Base-by-base conservation (phyloP, 2,797 vertebrate species). In the Microhierax caerulescens region DNA sequence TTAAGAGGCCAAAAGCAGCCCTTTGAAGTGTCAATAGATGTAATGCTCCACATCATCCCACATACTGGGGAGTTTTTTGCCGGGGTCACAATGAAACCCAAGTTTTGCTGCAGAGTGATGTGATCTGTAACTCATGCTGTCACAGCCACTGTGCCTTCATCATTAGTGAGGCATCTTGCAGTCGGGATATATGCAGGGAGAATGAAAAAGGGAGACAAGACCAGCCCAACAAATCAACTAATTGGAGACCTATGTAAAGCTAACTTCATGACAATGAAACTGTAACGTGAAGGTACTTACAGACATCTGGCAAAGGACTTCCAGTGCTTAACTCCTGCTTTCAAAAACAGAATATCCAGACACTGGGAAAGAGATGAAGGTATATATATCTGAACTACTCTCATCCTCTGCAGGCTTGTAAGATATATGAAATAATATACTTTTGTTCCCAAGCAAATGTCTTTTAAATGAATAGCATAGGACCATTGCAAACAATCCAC, bases 381-480 rank as follows among this genome's bases (percentile, higher is more conserved):
- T 47, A 48, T 7, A 75, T 39, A 65, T 88, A 39, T 93, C 79
- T 91, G 87, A 94, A 91, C 34, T 54, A 78, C 41, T 73, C 53
- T 80, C 68, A 70, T 78, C 39, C 95, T 94, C 95, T 85, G 74
- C 70, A 94, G 92, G 60, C 90, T 94, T 86, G 74, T 93, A 96
- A 86, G 61, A 86, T 54, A 50, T n/a, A 91, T 79, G 88, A 93
- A 96, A 95, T 76, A 93, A 90, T 84, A 63, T 41, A 93, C 36
- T 81, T 88, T 60, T 84, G 43, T 76, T 95, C 94, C 50, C 16
- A 89, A 88, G 63, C 28, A 93, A 91, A 94, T 65, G 53, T 88
- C 50, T 95, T 86, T 90, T 78, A 94, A 95, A 94, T 75, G 23
- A 94, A 73, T 57, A 86, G 32, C 11, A 41, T 27, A 91, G 41